Evolutionary conservation across 1,140 invertebrate genomes (phyloP), one percentile per base, ranked within the genome.

Genomic region (Philotrypesis tridentata): DNA sequence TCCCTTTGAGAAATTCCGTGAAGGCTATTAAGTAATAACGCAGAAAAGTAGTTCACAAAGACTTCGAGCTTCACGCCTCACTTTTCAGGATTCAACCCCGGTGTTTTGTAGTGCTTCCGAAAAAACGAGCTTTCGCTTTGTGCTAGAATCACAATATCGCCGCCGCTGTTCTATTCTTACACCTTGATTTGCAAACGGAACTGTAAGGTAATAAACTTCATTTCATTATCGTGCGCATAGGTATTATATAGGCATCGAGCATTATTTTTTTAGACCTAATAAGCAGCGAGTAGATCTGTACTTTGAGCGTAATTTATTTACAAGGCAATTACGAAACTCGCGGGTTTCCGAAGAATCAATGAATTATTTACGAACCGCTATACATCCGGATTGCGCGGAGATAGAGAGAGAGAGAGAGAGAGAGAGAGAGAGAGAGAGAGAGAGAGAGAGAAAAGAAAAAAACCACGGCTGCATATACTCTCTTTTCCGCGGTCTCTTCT

Each of bases 41-140:
- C 27, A 29, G 7, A 74, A 61, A 74, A 74, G 14, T 61, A 31
- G 72, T 7, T 1, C 23, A 55, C 12, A 61, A 74, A 23, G 48
- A 60, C n/a, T 76, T 65, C n/a, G 25, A 11, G 11, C 48, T 61
- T 33, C 31, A 9, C 21, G 40, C 60, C 23, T 55, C 40, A 76
- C 60, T 76, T 76, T 76, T 37, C n/a, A 76, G 60, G 27, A 76
- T 76, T 65, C 60, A 9, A 60, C 40, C 29, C 17, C 11, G 60
- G 37, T 2, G 23, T 11, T 76, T 76, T 76, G 29, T 65, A 65
- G 23, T 65, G 74, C 55, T 76, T 76, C 60, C n/a, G 40, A 25
- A 55, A 75, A 75, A 61, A 76, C 9, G 23, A 74, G 29, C 23
- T 21, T 76, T 76, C 27, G 40, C 33, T 25, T 40, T 76, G 29